These are phyloP conservation scores for Cyphomyrus plagiostoma DNA, from an alignment of 2,113 vertebrate species.

Conservation along the genomic window DNA sequence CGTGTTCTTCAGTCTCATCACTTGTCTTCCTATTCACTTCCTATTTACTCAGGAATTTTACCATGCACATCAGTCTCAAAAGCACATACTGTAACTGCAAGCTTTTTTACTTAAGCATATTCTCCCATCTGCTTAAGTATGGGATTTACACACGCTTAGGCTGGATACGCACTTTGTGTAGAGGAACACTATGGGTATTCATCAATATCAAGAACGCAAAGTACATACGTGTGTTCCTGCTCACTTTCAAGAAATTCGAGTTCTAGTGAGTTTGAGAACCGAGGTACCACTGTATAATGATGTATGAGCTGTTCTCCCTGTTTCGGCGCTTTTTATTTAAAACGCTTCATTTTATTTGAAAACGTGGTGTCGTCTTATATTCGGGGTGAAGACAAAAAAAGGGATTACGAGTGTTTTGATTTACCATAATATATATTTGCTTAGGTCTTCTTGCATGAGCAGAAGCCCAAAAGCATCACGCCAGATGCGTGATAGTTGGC, in stretches of 20 bases:
- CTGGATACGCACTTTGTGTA: not conserved
- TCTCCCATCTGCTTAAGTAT: not conserved
- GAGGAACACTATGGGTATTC: not conserved
- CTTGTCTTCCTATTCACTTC: not conserved
- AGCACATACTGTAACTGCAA: not conserved
- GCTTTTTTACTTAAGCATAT: not conserved
- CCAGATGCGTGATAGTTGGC: no score
- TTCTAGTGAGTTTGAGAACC: no score
- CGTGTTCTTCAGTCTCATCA: not conserved
- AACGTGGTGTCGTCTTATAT: no score
- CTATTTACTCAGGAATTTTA: not conserved
- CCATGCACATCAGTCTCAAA: not conserved
- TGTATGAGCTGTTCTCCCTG: not conserved
- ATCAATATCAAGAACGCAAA: not conserved
- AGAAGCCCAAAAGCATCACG: no score
- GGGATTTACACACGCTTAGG: not conserved
- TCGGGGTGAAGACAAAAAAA: no score
- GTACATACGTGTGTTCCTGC: not conserved
- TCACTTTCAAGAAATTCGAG: not conserved
- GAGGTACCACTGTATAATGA: not conserved
- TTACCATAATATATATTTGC: no score
- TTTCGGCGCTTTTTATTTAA: not conserved
- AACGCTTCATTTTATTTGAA: no score
- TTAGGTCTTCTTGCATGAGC: no score
- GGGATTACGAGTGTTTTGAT: no score